Conservation (phyloP, 2,797 vertebrate species). For the Orientallactaga sibirica region DNA sequence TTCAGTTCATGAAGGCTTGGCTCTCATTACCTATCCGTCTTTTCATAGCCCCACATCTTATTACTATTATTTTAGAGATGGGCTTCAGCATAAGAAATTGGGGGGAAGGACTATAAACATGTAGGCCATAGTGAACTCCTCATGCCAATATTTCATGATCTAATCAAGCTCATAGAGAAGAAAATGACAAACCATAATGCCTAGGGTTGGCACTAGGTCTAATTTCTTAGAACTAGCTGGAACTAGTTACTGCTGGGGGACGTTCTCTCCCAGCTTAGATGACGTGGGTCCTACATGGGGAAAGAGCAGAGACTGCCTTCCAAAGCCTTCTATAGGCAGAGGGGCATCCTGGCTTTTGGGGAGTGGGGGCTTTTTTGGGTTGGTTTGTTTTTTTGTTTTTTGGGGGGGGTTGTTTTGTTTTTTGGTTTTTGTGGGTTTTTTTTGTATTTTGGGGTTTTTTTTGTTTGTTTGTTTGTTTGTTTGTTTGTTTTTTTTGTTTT, state of each 20-base stretch:
- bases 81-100: not conserved
- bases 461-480: no score
- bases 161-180: conserved; percentile 31
- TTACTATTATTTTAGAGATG: not conserved
- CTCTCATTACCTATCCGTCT: not conserved
- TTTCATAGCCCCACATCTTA: not conserved
- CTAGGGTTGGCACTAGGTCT: not conserved
- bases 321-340: not conserved
- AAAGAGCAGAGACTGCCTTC: not conserved
- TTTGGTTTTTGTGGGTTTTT: no score
- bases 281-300: not conserved
- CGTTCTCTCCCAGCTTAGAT: not conserved
- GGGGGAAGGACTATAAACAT: not conserved
- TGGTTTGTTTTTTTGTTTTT: not conserved
- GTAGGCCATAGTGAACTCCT: not conserved
- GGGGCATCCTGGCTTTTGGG: not conserved
- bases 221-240: conserved; percentile 36
- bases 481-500: no score
- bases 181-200: not conserved
- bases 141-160: not conserved
- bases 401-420: no score
- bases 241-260: not conserved
- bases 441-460: no score
- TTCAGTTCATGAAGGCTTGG: not conserved
- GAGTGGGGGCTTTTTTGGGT: not conserved